These are phyloP conservation scores for Nymphalis polychloros DNA, from an alignment of 2,888 invertebrate species.

Conservation along the genomic window DNA sequence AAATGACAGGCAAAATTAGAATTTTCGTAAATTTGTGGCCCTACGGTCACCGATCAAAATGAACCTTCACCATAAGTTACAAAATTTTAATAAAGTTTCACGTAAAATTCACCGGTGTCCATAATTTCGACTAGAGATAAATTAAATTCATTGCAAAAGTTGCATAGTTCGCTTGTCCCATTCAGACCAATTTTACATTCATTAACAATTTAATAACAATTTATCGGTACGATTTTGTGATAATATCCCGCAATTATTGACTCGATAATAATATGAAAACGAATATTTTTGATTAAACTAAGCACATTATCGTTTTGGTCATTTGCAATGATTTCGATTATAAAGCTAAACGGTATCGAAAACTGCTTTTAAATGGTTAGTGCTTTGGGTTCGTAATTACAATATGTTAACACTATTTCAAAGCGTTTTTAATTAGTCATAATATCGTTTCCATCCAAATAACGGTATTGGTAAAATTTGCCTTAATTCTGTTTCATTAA, in stretches of 20 bases:
- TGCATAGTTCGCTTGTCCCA: constrained; percentile 51
- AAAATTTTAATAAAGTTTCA: constrained; percentile 63
- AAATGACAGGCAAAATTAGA: constrained; percentile 65
- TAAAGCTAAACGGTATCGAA: constrained; percentile 5
- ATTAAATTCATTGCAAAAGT: constrained; percentile 67
- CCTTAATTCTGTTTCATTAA: background rate
- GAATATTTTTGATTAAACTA: constrained; percentile 13
- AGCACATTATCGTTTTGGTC: constrained; percentile 10
- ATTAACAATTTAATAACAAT: constrained; percentile 51
- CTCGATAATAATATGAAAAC: constrained; percentile 17
- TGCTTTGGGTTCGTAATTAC: constrained; percentile 1
- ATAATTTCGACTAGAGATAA: constrained; percentile 51
- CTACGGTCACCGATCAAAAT: constrained; percentile 54
- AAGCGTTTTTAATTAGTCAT: background rate
- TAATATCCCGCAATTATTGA: constrained; percentile 21
- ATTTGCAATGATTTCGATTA: constrained; percentile 10
- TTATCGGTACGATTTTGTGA: constrained; percentile 43
- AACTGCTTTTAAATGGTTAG: background rate
- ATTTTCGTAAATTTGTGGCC: constrained; percentile 56
- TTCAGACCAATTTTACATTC: constrained; percentile 52
- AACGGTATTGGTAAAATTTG: background rate
- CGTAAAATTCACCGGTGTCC: constrained; percentile 55
- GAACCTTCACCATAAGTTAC: constrained; percentile 53
- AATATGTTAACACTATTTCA: constrained; percentile 8
- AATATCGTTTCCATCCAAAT: background rate